Evolutionary conservation across 2,797 vertebrate species (phyloP).

Genomic region (Hipposideros larvatus): DNA sequence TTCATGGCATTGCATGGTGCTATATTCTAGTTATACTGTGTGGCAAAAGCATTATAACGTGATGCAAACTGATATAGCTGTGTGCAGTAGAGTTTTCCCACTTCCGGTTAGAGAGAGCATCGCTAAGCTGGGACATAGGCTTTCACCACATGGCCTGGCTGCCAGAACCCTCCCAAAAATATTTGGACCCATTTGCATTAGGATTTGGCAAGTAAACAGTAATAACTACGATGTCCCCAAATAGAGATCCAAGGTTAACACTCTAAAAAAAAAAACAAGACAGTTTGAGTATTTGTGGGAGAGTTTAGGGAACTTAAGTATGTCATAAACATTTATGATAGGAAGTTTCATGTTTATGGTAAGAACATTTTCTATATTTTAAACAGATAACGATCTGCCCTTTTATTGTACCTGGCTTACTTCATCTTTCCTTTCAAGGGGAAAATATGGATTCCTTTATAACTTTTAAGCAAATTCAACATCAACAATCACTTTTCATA

Average conservation of each 20-base stretch:
- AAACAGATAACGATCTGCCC: conserved; percentile 37
- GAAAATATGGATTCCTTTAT: conserved; percentile 52
- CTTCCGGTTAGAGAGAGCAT: conserved; percentile 40
- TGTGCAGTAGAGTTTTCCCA: conserved; percentile 55
- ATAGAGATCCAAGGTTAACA: conserved; percentile 28
- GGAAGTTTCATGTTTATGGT: conserved; percentile 53
- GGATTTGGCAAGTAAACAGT: conserved; percentile 21
- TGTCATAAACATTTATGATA: conserved; percentile 50
- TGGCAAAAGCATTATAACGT: conserved; percentile 83
- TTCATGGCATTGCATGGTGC: conserved; percentile 84
- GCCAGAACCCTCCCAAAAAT: not conserved
- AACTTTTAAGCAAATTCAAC: conserved; percentile 49
- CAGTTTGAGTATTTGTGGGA: conserved; percentile 21
- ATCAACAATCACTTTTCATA: conserved; percentile 29
- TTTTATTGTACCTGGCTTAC: conserved; percentile 67
- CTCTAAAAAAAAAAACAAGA: not conserved
- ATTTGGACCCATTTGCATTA: not conserved
- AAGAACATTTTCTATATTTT: conserved; percentile 36
- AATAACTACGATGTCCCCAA: conserved; percentile 6
- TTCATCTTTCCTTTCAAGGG: conserved; percentile 70
- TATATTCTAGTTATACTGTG: conserved; percentile 81
- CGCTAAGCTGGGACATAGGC: not conserved
- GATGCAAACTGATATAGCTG: conserved; percentile 82
- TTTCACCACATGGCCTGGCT: not conserved
- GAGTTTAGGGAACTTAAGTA: conserved; percentile 25